Evolutionary conservation across 2,797 vertebrate species (phyloP).

Genomic region (Aratinga solstitialis): DNA sequence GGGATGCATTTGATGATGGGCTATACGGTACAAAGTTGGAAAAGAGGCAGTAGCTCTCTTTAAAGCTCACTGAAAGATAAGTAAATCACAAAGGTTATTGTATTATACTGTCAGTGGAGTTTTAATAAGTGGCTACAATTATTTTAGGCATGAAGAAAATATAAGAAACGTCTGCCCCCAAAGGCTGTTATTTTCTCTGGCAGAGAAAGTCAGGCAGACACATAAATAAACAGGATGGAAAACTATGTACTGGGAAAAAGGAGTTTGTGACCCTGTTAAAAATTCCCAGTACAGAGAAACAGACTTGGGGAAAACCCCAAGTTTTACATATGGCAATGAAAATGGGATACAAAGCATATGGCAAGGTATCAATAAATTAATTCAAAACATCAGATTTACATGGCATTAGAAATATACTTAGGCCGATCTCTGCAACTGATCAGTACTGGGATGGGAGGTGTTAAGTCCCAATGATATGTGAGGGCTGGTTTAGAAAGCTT

Average conservation of each 20-base stretch:
- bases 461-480: background rate
- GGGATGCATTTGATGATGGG: conserved; percentile 52
- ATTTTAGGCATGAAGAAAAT: conserved; percentile 22
- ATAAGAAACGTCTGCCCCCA: background rate
- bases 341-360: background rate
- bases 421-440: background rate
- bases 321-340: background rate
- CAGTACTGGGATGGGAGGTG: background rate
- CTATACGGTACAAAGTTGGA: conserved; percentile 23
- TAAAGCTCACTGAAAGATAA: conserved; percentile 19
- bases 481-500: background rate
- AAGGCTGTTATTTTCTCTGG: conserved; percentile 44
- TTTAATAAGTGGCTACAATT: conserved; percentile 50
- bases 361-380: background rate
- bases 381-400: background rate
- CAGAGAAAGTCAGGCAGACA: conserved; percentile 34
- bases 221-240: conserved; percentile 9
- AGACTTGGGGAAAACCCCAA: background rate
- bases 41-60: conserved; percentile 30
- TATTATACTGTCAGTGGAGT: conserved; percentile 10
- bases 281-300: background rate
- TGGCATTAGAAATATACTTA: background rate
- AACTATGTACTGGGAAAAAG: background rate
- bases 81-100: conserved; percentile 57
- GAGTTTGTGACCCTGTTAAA: background rate